Percentiles rank a stretch among this genome's conserved stretches.
These are phyloP conservation scores for Odontomyia ornata DNA, from an alignment of 2,888 invertebrate species.

Conservation along the genomic window DNA sequence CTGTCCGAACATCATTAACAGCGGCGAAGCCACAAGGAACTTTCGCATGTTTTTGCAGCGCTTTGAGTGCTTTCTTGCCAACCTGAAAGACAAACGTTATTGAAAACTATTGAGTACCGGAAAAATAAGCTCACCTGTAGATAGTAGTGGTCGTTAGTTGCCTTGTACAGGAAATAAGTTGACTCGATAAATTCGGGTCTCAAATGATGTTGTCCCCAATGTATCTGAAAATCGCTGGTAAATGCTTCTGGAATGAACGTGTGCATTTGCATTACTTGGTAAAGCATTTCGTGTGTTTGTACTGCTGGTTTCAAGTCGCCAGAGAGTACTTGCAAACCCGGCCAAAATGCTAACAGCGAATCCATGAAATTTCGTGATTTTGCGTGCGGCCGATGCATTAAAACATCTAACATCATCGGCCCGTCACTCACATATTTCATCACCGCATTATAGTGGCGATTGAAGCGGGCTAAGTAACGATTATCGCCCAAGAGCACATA, in stretches of 20 bases:
- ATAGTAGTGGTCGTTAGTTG: conserved; percentile 96
- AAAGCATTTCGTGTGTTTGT: conserved; percentile 99
- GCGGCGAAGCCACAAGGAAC: conserved; percentile 98
- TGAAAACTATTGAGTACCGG: background rate
- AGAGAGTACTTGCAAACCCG: conserved; percentile 87
- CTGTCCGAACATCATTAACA: conserved; percentile 92
- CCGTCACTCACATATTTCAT: conserved; percentile 96
- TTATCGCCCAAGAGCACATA: conserved; percentile 95
- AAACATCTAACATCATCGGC: conserved; percentile 93
- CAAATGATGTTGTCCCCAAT: conserved; percentile 97
- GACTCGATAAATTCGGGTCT: conserved; percentile 98
- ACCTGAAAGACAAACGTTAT: conserved; percentile 61
- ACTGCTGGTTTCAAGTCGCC: conserved; percentile 97
- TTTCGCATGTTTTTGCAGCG: conserved; percentile 87
- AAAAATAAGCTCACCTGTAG: conserved; percentile 69
- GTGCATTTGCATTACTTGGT: conserved; percentile 97
- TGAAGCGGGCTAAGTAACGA: conserved; percentile 92
- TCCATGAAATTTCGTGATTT: conserved; percentile 98
- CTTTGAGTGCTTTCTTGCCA: conserved; percentile 86
- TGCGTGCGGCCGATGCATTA: conserved; percentile 94
- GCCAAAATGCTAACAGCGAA: conserved; percentile 97
- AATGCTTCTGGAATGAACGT: conserved; percentile 99
- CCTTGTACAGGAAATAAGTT: conserved; percentile 95
- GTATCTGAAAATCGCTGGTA: conserved; percentile 96
- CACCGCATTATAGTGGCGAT: conserved; percentile 92